Evolutionary conservation across 2,888 invertebrate genomes (phyloP).

Genomic region (Drosophila putrida): DNA sequence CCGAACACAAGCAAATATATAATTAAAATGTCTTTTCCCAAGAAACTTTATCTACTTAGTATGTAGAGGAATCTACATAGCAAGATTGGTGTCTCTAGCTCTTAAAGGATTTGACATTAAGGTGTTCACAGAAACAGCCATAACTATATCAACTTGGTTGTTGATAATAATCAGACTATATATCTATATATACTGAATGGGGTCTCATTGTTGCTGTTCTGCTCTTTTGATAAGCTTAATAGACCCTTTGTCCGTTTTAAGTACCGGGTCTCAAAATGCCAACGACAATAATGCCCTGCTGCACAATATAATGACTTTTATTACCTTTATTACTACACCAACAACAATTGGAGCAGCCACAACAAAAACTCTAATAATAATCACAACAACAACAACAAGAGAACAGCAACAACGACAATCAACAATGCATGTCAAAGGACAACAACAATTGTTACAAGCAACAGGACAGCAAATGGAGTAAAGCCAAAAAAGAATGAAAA

Average conservation of each 20-base stretch:
- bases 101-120: too few relatives aligned
- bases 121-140: too few relatives aligned
- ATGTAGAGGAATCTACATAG: too few relatives aligned
- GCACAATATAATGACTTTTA: constrained; percentile 81
- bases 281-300: constrained; percentile 73
- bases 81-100: too few relatives aligned
- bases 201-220: too few relatives aligned
- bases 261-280: constrained; percentile 38
- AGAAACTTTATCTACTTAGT: too few relatives aligned
- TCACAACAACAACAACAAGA: constrained; percentile 34
- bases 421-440: constrained; percentile 30
- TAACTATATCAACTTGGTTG: too few relatives aligned
- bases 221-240: too few relatives aligned
- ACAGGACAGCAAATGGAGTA: constrained; percentile 46
- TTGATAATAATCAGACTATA: too few relatives aligned
- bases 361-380: constrained; percentile 24
- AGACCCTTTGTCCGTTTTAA: neutral
- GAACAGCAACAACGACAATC: constrained; percentile 30
- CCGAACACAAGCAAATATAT: too few relatives aligned
- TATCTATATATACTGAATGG: too few relatives aligned
- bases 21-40: too few relatives aligned
- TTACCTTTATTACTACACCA: constrained; percentile 74
- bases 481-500: neutral
- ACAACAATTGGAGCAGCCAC: constrained; percentile 40
- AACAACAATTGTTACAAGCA: constrained; percentile 52